Evolutionary conservation across 2,797 vertebrate species (phyloP), one percentile per base, ranked within the genome.

Genomic region (Peromyscus eremicus): DNA sequence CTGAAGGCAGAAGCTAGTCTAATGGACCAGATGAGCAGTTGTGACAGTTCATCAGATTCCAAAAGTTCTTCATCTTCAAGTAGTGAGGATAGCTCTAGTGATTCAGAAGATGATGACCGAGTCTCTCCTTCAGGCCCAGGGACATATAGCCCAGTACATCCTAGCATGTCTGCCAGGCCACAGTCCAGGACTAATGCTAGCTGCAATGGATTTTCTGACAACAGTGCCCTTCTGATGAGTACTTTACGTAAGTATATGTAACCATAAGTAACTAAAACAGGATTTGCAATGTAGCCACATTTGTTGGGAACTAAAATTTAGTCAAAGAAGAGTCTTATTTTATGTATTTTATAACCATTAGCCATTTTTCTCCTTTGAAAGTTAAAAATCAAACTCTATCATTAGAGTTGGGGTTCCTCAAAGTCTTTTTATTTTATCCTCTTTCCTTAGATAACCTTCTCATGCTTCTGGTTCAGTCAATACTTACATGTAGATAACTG

Each of bases 1-100:
- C 97, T 99, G 98, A 99, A 99, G 98, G 99, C 99, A 29, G 99
- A 99, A 98, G 99, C 99, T 0, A 99, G 98, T 79, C 98, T 99
- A 94, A 99, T 99, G 99, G 99, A 99, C 97, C 99, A 99, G 98
- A 98, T 99, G 99, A 99, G 99, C 98, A 99, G 99, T 94, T 99
- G 99, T 3, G 99, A 99, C 98, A 99, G 99, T 98, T 99, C 99
- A 29, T 99, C 99, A 71, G 99, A 99, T 94, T 98, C 97, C 43
- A 91, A 90, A 98, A 99, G 99, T 98, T 99, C 99, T 84, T 99
- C 99, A 0, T 99, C 99, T 34, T 99, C 99, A 96, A 99, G 99
- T 16, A 99, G 99, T 98, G 99, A 99, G 97, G 99, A 99, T 80
- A 99, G 99, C 97, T 99, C 99, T 98, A 99, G 99, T 96, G 99